phyloP scores from a whole-genome alignment of 2,797 vertebrate genomes.

The Argentina silus region DNA sequence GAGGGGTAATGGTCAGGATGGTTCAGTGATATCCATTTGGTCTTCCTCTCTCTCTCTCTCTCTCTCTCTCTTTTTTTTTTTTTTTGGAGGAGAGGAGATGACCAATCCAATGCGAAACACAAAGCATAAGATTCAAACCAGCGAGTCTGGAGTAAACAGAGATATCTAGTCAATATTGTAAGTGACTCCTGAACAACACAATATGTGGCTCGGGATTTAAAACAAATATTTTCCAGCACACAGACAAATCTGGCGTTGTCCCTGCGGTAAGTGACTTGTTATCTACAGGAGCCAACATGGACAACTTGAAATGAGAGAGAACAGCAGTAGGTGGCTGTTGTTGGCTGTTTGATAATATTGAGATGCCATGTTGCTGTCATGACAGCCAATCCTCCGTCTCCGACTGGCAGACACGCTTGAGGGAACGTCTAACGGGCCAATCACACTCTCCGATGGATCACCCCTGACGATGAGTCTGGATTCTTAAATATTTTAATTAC shows the following conservation, averaged over 20 bases:
- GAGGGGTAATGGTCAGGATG: constrained; percentile 3
- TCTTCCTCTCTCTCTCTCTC: too few relatives aligned
- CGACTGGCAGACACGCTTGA: constrained; percentile 23
- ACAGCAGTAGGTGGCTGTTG: too few relatives aligned
- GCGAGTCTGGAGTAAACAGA: not conserved
- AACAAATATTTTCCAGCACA: not conserved
- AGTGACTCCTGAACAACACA: not conserved
- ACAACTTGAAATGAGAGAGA: too few relatives aligned
- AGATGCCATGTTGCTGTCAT: constrained; percentile 6
- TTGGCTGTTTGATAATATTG: constrained; percentile 2
- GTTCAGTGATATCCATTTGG: not conserved
- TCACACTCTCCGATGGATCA: constrained; percentile 29
- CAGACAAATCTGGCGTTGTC: not conserved
- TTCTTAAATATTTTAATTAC: constrained; percentile 38
- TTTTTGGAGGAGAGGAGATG: too few relatives aligned
- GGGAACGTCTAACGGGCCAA: constrained; percentile 41
- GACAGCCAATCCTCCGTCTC: constrained; percentile 5
- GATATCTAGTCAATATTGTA: not conserved
- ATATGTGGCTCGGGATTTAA: not conserved
- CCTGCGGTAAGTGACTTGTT: not conserved
- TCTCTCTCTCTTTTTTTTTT: too few relatives aligned
- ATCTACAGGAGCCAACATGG: too few relatives aligned
- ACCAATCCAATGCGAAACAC: too few relatives aligned
- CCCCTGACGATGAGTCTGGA: constrained; percentile 29
- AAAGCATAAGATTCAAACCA: too few relatives aligned